Conservation (phyloP, 2,888 invertebrate species). For the Dendrolimus pini region DNA sequence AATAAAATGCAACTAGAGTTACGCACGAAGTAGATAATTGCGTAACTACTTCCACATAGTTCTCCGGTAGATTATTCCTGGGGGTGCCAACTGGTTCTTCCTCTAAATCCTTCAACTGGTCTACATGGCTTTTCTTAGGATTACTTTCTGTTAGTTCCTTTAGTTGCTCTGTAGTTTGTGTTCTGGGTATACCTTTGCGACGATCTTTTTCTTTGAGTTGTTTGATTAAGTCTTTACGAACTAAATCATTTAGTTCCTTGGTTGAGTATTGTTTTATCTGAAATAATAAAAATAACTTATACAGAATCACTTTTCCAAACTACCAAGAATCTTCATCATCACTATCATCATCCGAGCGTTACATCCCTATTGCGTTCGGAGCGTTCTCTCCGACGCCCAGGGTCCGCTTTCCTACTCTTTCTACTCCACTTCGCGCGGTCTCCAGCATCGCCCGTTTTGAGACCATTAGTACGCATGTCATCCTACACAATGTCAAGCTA, state of each 20-base stretch:
- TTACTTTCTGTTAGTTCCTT: constrained; percentile 14
- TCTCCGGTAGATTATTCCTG: constrained; percentile 40
- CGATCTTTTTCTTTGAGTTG: constrained; percentile 39
- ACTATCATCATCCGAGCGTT: too few relatives aligned
- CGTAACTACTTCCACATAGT: constrained; percentile 50
- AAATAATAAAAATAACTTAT: constrained; percentile 5
- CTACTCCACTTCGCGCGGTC: too few relatives aligned
- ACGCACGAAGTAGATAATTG: constrained; percentile 40
- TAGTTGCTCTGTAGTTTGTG: constrained; percentile 17
- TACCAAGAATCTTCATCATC: too few relatives aligned
- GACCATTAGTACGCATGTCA: too few relatives aligned
- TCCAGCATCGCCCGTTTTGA: too few relatives aligned
- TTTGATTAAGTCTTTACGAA: constrained; percentile 42
- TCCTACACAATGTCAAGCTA: too few relatives aligned
- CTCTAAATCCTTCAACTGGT: constrained; percentile 50
- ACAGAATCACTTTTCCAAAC: too few relatives aligned
- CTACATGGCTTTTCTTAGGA: constrained; percentile 37
- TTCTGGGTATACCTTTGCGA: constrained; percentile 32
- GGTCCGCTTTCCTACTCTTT: too few relatives aligned
- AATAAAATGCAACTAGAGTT: not conserved
- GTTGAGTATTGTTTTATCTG: constrained; percentile 63
- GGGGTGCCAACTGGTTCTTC: constrained; percentile 61
- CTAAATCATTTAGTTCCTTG: constrained; percentile 56
- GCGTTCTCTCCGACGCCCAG: too few relatives aligned
- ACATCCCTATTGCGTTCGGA: too few relatives aligned